Conservation (phyloP, 2,888 invertebrate genomes). For the Oxystoma pomonae region DNA sequence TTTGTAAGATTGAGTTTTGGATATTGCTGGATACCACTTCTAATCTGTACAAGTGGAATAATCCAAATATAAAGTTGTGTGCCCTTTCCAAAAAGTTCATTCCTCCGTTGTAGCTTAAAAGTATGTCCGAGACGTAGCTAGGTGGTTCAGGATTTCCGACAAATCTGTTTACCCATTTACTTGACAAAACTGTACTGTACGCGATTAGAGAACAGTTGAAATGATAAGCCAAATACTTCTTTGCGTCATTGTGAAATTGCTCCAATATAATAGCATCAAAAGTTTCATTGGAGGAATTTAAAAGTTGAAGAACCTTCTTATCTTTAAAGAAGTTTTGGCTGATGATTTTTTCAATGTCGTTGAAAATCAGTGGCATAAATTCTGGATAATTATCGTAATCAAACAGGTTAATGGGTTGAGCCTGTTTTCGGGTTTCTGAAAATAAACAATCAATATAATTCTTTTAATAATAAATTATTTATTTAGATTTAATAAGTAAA, state of each 20-base stretch:
- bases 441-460: too few species aligned
- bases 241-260: slow-evolving; percentile 49
- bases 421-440: too few species aligned
- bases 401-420: too few species aligned
- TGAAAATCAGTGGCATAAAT: background rate
- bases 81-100: slow-evolving; percentile 54
- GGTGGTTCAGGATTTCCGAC: slow-evolving; percentile 50
- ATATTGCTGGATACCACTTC: slow-evolving; percentile 28
- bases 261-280: slow-evolving; percentile 40
- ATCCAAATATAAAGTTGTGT: slow-evolving; percentile 45
- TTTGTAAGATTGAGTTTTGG: slow-evolving; percentile 33
- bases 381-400: too few species aligned
- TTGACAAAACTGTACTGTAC: slow-evolving; percentile 47
- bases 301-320: slow-evolving; percentile 19
- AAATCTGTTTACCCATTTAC: slow-evolving; percentile 47
- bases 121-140: slow-evolving; percentile 47
- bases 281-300: slow-evolving; percentile 32
- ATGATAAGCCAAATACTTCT: slow-evolving; percentile 40
- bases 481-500: too few species aligned
- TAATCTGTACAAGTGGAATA: slow-evolving; percentile 11
- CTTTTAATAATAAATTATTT: too few species aligned
- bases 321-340: slow-evolving; percentile 11
- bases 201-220: slow-evolving; percentile 40
- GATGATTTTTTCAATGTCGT: background rate
- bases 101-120: slow-evolving; percentile 19